Conservation (phyloP, 2,797 vertebrate species). For the Syncerus caffer region DNA sequence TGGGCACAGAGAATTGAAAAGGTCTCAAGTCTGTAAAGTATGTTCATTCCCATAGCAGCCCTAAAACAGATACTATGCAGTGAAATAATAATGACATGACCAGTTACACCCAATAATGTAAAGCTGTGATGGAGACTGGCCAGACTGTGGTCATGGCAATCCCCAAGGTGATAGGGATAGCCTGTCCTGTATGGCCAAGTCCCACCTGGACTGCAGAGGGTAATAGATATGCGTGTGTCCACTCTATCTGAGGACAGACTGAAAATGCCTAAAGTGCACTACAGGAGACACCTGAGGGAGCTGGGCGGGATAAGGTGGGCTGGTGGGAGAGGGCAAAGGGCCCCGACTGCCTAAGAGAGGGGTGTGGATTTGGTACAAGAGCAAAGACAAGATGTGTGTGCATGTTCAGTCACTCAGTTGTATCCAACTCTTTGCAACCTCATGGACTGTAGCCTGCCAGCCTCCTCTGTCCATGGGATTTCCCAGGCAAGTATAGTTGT, state of each 20-base stretch:
- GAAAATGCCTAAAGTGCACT: background rate
- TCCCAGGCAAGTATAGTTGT: background rate
- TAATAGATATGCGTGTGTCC: rapidly evolving
- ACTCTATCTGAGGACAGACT: background rate
- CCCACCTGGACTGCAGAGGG: too few species aligned
- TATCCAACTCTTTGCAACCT: background rate
- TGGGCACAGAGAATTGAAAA: background rate
- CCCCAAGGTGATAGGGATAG: background rate
- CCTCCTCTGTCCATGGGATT: background rate
- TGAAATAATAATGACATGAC: background rate
- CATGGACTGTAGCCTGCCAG: background rate
- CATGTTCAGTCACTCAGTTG: background rate
- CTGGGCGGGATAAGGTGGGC: background rate
- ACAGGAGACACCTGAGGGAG: background rate
- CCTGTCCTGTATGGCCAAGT: background rate
- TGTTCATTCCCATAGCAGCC: background rate
- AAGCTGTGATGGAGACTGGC: rapidly evolving
- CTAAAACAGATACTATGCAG: background rate
- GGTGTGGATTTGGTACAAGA: background rate
- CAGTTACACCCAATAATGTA: too few species aligned
- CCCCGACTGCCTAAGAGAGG: background rate
- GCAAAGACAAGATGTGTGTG: background rate
- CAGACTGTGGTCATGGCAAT: background rate
- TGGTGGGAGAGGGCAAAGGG: background rate
- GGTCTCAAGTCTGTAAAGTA: background rate